Percentiles rank a stretch among this genome's conserved stretches.
These are phyloP conservation scores for Ophonus ardosiacus DNA, from an alignment of 2,888 invertebrate species.

Conservation along the genomic window DNA sequence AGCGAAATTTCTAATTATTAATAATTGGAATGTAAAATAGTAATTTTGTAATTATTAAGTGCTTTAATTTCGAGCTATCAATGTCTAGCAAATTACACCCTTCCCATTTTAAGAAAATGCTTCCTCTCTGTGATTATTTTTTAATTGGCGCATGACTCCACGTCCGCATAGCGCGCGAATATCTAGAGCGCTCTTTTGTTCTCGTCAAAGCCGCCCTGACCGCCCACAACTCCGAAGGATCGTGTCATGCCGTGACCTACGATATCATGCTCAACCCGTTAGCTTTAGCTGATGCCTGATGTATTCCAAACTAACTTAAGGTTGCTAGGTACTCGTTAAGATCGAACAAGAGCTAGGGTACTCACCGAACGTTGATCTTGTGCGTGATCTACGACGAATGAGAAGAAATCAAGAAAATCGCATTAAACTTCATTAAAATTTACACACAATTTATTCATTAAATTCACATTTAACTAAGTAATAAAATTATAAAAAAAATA, in stretches of 20 bases:
- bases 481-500: too few species aligned
- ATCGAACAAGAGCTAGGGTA: slow-evolving; percentile 54
- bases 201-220: slow-evolving; percentile 43
- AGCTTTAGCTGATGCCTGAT: slow-evolving; percentile 16
- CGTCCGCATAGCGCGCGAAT: slow-evolving; percentile 15
- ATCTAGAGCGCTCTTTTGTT: slow-evolving; percentile 48
- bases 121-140: slow-evolving; percentile 25
- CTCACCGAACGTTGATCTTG: slow-evolving; percentile 57
- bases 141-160: slow-evolving; percentile 27
- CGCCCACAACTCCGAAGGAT: slow-evolving; percentile 35
- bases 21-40: too few species aligned
- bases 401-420: neutral
- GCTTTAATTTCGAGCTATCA: neutral
- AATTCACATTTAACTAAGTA: too few species aligned
- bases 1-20: too few species aligned
- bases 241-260: slow-evolving; percentile 58
- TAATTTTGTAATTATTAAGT: too few species aligned
- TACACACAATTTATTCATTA: neutral
- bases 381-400: slow-evolving; percentile 55
- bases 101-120: neutral
- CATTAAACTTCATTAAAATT: slow-evolving; percentile 29
- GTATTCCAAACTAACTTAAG: slow-evolving; percentile 55
- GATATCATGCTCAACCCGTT: slow-evolving; percentile 56
- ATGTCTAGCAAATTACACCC: neutral
- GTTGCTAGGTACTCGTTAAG: slow-evolving; percentile 52